These are phyloP conservation scores for Mycetomoellerius zeteki DNA, from an alignment of 1,140 invertebrate species.

Conservation along the genomic window DNA sequence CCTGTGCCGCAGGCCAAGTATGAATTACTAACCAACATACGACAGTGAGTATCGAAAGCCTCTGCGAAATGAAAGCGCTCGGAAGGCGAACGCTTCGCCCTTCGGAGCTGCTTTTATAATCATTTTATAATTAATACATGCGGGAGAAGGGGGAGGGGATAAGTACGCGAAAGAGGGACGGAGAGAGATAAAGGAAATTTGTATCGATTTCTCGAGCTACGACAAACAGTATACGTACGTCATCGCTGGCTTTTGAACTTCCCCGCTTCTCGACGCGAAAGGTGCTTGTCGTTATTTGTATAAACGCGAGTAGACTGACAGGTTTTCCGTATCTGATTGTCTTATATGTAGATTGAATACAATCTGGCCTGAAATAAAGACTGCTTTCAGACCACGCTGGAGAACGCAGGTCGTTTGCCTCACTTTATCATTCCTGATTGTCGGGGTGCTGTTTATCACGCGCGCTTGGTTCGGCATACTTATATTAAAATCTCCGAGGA, in stretches of 20 bases:
- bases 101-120: background rate
- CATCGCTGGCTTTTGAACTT: slow-evolving; percentile 34
- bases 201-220: slow-evolving; percentile 46
- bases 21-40: slow-evolving; percentile 78
- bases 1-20: slow-evolving; percentile 78
- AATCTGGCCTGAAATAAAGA: background rate
- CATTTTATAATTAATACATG: background rate
- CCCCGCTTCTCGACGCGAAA: background rate
- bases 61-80: background rate
- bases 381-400: slow-evolving; percentile 75
- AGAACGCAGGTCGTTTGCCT: slow-evolving; percentile 75
- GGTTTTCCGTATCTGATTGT: background rate
- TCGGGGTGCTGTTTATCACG: slow-evolving; percentile 72
- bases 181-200: slow-evolving; percentile 4
- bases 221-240: slow-evolving; percentile 12
- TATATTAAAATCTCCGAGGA: slow-evolving; percentile 46
- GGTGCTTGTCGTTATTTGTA: background rate
- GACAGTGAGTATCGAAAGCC: slow-evolving; percentile 73
- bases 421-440: slow-evolving; percentile 67
- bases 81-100: background rate
- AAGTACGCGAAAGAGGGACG: no score
- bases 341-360: background rate
- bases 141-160: background rate
- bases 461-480: slow-evolving; percentile 74
- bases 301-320: background rate